Percentiles rank a stretch among this genome's conserved stretches.
phyloP scores from a whole-genome alignment of 1,140 invertebrate genomes.

The Penaeus japonicus region DNA sequence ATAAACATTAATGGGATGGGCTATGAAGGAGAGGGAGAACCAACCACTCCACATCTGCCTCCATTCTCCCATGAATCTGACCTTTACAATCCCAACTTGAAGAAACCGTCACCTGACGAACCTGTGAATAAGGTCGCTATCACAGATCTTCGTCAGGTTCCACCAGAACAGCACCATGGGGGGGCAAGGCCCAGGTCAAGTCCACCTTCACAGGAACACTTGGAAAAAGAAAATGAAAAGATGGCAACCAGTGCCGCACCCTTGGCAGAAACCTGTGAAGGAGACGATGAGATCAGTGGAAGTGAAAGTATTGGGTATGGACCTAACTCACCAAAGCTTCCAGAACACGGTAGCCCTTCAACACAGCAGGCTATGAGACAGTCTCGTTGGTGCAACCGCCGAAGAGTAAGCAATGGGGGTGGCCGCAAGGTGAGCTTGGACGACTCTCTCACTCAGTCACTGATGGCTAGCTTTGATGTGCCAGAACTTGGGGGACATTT shows the following conservation, averaged over 20 bases:
- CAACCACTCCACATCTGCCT: constrained; percentile 14
- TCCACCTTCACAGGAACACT: neutral
- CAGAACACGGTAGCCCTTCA: constrained; percentile 22
- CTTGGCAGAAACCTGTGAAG: constrained; percentile 27
- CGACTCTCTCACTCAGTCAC: constrained; percentile 52
- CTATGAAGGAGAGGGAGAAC: constrained; percentile 35
- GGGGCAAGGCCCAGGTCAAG: constrained; percentile 24
- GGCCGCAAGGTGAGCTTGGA: constrained; percentile 54
- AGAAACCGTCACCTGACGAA: constrained; percentile 55
- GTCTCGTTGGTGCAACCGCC: constrained; percentile 38
- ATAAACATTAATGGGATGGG: constrained; percentile 57
- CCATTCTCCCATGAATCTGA: constrained; percentile 33
- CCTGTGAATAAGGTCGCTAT: constrained; percentile 55
- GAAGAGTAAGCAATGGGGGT: constrained; percentile 45
- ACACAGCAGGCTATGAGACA: constrained; percentile 37
- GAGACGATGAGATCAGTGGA: constrained; percentile 28
- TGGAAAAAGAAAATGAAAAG: neutral
- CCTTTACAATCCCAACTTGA: constrained; percentile 51
- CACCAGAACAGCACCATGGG: constrained; percentile 8
- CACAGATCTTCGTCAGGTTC: constrained; percentile 37
- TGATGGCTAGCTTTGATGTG: constrained; percentile 58
- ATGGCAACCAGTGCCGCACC: constrained; percentile 22
- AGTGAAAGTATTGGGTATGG: constrained; percentile 37
- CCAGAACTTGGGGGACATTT: constrained; percentile 55
- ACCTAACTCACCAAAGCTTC: constrained; percentile 31